Evolutionary conservation across 2,888 invertebrate genomes (phyloP).

Genomic region (Hedya salicella): DNA sequence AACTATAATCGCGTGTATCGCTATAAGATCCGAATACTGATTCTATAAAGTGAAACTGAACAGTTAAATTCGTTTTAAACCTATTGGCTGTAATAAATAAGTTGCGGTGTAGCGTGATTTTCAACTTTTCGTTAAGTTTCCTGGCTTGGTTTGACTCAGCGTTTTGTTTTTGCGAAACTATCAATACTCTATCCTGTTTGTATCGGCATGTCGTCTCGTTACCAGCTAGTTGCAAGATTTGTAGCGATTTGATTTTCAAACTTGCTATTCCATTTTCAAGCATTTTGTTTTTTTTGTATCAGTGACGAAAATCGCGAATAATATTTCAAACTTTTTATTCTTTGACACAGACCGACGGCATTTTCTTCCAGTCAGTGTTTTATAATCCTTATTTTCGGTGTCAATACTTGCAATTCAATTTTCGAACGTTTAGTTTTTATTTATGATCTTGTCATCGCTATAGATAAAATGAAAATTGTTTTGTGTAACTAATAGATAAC

Average conservation of each 20-base stretch:
- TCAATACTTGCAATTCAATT: conserved; percentile 8
- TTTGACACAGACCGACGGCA: background rate
- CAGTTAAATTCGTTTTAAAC: conserved; percentile 61
- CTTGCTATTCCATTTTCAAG: background rate
- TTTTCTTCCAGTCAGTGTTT: no score
- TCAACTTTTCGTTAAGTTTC: conserved; percentile 47
- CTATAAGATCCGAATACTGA: conserved; percentile 53
- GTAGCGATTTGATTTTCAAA: conserved; percentile 19
- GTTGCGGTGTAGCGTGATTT: conserved; percentile 55
- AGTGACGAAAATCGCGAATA: background rate
- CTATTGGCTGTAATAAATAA: conserved; percentile 51
- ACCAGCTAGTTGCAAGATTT: conserved; percentile 22
- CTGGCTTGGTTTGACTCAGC: conserved; percentile 10
- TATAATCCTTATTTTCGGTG: background rate
- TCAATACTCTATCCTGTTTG: conserved; percentile 29
- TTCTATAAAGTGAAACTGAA: conserved; percentile 60
- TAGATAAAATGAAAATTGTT: conserved; percentile 30
- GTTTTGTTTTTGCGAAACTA: conserved; percentile 40
- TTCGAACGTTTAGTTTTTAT: conserved; percentile 20
- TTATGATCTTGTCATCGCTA: conserved; percentile 23
- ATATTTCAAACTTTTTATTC: background rate
- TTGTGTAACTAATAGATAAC: conserved; percentile 38
- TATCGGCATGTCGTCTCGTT: conserved; percentile 10
- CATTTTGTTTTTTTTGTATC: background rate
- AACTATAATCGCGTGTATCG: conserved; percentile 54